A percentile compares a stretch with the other conserved stretches of the same genome.
Conservation (phyloP, 2,888 invertebrate genomes). For the Acanthococcus lagerstroemiae region DNA sequence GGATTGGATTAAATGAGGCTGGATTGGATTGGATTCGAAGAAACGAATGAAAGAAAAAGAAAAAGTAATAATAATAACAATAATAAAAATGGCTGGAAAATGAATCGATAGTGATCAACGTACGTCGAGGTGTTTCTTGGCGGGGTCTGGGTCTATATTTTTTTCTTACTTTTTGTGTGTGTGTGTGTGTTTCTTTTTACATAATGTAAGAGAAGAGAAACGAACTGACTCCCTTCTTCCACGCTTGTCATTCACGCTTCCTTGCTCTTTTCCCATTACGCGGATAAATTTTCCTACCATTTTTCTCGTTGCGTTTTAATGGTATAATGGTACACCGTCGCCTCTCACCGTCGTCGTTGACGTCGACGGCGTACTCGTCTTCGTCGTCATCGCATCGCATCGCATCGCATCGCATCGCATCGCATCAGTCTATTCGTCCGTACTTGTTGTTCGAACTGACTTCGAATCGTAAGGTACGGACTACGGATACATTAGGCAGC, state of each 20-base stretch:
- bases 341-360: constrained; percentile 7
- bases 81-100: background rate
- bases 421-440: no score
- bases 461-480: no score
- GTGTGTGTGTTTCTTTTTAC: background rate
- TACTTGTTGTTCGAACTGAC: no score
- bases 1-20: no score
- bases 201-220: background rate
- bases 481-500: no score
- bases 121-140: background rate
- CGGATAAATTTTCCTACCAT: constrained; percentile 24
- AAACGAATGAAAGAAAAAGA: constrained; percentile 3
- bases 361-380: background rate
- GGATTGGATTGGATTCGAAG: no score
- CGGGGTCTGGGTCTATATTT: background rate
- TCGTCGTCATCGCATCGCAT: constrained; percentile 15
- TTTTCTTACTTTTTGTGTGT: background rate
- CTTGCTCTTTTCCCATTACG: constrained; percentile 31
- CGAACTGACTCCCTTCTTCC: constrained; percentile 32
- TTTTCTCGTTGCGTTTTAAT: constrained; percentile 6
- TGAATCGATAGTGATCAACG: no score
- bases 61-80: background rate
- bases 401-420: no score
- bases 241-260: constrained; percentile 33
- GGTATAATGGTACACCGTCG: background rate